phyloP scores from a whole-genome alignment of 1,140 invertebrate genomes.

The Leptinotarsa lineolata region DNA sequence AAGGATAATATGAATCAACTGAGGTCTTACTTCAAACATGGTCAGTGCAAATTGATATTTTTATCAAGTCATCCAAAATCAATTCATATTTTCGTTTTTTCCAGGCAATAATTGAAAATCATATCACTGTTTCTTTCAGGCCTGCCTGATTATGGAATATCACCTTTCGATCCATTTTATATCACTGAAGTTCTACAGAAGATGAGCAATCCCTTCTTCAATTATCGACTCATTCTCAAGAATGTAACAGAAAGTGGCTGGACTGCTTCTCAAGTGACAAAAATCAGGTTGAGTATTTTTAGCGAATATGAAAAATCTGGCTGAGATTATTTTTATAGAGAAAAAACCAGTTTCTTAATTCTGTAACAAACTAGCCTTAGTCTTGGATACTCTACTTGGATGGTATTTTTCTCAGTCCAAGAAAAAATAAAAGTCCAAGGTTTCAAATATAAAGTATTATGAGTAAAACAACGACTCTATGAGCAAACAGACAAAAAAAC shows the following conservation, averaged over 20 bases:
- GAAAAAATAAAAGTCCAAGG: no score
- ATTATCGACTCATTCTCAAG: constrained; percentile 71
- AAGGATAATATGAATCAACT: constrained; percentile 74
- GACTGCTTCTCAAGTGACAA: constrained; percentile 74
- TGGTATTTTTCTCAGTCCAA: no score
- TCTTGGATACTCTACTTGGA: no score
- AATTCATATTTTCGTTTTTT: no score
- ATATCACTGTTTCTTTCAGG: constrained; percentile 57
- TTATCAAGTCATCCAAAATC: no score
- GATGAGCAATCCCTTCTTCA: constrained; percentile 64
- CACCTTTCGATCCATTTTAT: constrained; percentile 78
- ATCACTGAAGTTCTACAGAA: constrained; percentile 68
- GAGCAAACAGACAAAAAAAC: no score
- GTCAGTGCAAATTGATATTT: constrained; percentile 52
- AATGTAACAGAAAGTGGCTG: constrained; percentile 79
- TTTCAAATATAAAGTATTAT: no score
- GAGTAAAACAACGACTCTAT: no score
- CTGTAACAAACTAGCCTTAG: no score
- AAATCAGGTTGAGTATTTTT: constrained; percentile 61
- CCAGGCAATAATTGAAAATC: not conserved
- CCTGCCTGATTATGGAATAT: constrained; percentile 70
- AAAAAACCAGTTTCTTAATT: no score
- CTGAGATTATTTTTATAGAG: no score
- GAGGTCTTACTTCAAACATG: constrained; percentile 72
- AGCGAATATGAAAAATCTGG: no score